phyloP scores from a whole-genome alignment of 2,888 invertebrate genomes.

The Volucella zonaria region DNA sequence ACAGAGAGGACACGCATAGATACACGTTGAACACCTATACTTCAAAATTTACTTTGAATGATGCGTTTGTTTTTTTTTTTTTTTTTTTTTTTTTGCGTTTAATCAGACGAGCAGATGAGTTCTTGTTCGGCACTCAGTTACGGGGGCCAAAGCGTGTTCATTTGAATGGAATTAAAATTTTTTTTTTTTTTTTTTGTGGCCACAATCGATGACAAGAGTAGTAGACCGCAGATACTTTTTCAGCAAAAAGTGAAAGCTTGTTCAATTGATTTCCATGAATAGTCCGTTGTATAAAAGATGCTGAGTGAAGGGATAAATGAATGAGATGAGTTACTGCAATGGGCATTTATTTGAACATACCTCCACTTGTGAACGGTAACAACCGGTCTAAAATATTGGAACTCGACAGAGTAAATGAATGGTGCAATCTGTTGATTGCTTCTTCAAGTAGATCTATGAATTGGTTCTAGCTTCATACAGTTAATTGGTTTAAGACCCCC shows the following conservation, averaged over 20 bases:
- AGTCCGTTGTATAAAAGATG: not conserved
- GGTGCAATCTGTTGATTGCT: too few relatives aligned
- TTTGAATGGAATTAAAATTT: conserved; percentile 1
- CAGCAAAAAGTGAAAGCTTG: conserved; percentile 43
- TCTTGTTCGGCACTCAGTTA: conserved; percentile 46
- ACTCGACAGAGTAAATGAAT: too few relatives aligned
- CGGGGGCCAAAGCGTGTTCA: conserved; percentile 22
- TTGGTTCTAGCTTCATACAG: too few relatives aligned
- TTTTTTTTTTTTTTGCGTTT: too few relatives aligned
- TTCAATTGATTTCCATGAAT: conserved; percentile 58
- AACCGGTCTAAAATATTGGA: too few relatives aligned
- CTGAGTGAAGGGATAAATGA: too few relatives aligned
- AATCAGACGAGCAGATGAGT: conserved; percentile 62
- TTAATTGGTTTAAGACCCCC: too few relatives aligned
- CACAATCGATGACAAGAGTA: conserved; percentile 46
- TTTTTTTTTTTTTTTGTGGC: conserved; percentile 27
- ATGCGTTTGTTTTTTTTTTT: too few relatives aligned
- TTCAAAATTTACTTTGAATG: conserved; percentile 59
- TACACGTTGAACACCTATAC: conserved; percentile 9
- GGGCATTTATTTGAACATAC: too few relatives aligned
- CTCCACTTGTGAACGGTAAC: too few relatives aligned
- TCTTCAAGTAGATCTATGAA: too few relatives aligned
- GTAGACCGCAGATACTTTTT: conserved; percentile 36
- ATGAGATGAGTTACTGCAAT: too few relatives aligned
- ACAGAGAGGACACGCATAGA: conserved; percentile 8